These are phyloP conservation scores for Takifugu flavidus DNA, from an alignment of 2,113 vertebrate species.

Conservation along the genomic window DNA sequence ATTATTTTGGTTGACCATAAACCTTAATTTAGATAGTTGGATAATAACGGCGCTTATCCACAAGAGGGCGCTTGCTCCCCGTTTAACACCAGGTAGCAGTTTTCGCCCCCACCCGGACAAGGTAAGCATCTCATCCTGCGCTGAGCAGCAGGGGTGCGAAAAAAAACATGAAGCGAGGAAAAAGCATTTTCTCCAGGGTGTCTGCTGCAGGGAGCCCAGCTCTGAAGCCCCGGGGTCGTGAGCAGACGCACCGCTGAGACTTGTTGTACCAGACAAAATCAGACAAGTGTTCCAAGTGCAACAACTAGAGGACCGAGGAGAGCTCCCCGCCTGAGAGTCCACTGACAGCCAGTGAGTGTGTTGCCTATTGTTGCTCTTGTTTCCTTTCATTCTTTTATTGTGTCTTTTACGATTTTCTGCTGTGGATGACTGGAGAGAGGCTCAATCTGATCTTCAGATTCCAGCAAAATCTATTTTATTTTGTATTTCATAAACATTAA, in stretches of 20 bases:
- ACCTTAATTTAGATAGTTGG: background rate
- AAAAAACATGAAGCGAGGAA: slow-evolving; percentile 44
- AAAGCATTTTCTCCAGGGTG: slow-evolving; percentile 55
- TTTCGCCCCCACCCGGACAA: slow-evolving; percentile 9
- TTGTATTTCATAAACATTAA: no score
- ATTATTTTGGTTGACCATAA: background rate
- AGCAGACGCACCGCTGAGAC: slow-evolving; percentile 30
- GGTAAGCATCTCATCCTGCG: slow-evolving; percentile 35
- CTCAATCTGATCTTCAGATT: slow-evolving; percentile 17
- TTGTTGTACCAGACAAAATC: slow-evolving; percentile 50
- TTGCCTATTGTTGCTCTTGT: slow-evolving; percentile 35
- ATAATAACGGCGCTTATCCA: slow-evolving; percentile 4
- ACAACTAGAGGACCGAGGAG: slow-evolving; percentile 47
- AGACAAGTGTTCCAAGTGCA: slow-evolving; percentile 50
- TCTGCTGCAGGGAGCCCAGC: slow-evolving; percentile 61
- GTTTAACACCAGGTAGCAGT: slow-evolving; percentile 6
- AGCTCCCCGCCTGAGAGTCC: slow-evolving; percentile 56
- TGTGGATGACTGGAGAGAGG: slow-evolving; percentile 41
- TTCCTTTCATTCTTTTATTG: slow-evolving; percentile 39
- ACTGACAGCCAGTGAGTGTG: slow-evolving; percentile 69
- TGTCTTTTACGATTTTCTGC: slow-evolving; percentile 41
- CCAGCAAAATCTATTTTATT: no score
- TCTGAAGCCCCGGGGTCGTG: slow-evolving; percentile 42
- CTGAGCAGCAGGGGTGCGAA: slow-evolving; percentile 39
- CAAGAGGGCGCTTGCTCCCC: slow-evolving; percentile 42